Evolutionary conservation across 2,113 vertebrate species (phyloP), one percentile per base, ranked within the genome.

Genomic region (Eretmochelys imbricata): DNA sequence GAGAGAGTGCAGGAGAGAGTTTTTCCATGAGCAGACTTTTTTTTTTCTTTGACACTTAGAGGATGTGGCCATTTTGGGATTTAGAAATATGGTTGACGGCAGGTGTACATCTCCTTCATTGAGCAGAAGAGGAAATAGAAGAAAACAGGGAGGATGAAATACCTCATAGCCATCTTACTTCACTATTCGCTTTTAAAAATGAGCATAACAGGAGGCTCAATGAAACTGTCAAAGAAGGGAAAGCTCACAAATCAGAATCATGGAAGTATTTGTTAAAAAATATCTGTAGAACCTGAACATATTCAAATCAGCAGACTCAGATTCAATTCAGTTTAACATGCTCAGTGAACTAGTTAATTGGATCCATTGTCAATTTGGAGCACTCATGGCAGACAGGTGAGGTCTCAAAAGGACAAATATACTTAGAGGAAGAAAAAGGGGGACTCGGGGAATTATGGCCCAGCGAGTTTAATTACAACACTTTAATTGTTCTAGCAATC

Each of bases 331-430:
- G 72, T 85, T 59, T 48, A 29, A 90, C 91, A 83, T 95, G 91
- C 83, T 94, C 83, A 94, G 85, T 92, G 96, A 96, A 88, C 83
- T 95, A 84, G 72, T 84, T 97, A 96, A 97, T 96, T 96, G 82
- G 91, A 95, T 95, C 53, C 8, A 62, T 86, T 97, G 94, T 90
- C 55, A 92, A 96, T 92, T 95, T 92, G 19, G 46, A 85, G 53
- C 92, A 89, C 83, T 94, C n/a, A 0, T 53, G 31, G 92, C 95
- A 81, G 85, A 97, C 89, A 97, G 91, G 91, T 95, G 57, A 88
- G 57, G 27, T 83, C 94, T 97, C 62, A 72, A 92, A 95, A 95
- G 87, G 83, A 93, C 93, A 96, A 91, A 96, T 89, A 85, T n/a
- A 90, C 62, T 91, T 82, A 50, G 49, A 78, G 57, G 78, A 94